Evolutionary conservation across 1,140 invertebrate genomes (phyloP), one percentile per base, ranked within the genome.

Genomic region (Neodiprion virginianus): DNA sequence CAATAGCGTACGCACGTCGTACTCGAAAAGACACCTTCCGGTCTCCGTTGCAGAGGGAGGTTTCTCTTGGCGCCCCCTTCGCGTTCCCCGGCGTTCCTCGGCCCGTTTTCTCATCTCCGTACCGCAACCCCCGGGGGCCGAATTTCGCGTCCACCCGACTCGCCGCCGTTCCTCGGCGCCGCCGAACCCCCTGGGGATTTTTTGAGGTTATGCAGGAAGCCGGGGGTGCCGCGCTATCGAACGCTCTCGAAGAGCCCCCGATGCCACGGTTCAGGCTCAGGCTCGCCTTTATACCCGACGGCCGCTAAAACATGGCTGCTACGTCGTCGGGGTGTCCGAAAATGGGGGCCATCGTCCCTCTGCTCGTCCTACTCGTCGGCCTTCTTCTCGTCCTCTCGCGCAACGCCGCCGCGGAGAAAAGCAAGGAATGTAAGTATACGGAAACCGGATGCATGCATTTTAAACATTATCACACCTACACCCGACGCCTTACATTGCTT

Each of bases 381-480:
- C 53, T 72, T 53, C 53, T 12, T 75, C 67, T 23, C 73, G 0
- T 72, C 71, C 21, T 82, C 71, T 78, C 83, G 48, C 76, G 75
- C 74, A 72, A 67, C 72, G 80, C 79, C 76, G 69, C 71, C 72
- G 81, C 76, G 10, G 85, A 87, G 74, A 83, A 81, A 77, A 87
- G 77, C 79, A 83, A 83, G 73, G 77, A 85, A 72, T 85, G 86
- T 87, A 71, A 87, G 86, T 87, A 74, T 40, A 40, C 5, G 5
- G 28, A 40, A 40, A 40, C 28, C 28, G 28, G 28, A 40, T 40
- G 28, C 28, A 40, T 40, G 28, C 28, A 67, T 67, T 12, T 65
- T 65, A 14, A 65, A 65, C 17, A 65, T 65, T 21, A 7, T 7
- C 1, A 7, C 7, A 65, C 17, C 61, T 65, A 14, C 28, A 40